Evolutionary conservation across 2,888 invertebrate species (phyloP), one percentile per base, ranked within the genome.

Genomic region (Brachyptera risi): DNA sequence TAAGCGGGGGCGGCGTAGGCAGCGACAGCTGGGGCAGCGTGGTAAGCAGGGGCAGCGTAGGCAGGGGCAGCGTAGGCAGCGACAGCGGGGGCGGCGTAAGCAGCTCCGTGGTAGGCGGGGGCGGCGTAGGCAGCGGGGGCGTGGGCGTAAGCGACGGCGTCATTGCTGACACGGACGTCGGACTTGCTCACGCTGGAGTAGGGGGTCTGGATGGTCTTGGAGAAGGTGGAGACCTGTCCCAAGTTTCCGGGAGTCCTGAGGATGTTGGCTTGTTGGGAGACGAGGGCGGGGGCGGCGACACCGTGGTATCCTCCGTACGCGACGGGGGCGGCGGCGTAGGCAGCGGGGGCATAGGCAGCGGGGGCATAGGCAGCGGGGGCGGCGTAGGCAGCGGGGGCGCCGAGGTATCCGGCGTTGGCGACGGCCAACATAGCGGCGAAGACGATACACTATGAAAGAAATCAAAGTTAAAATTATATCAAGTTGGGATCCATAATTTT

Each of bases 291-390:
- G 63, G 65, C 59, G 59, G 65, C 63, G 47, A 73, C 70, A 62
- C 73, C 71, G 3, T 79, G 77, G 1, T 15, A 76, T 38, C 37
- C 79, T 11, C 82, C 80, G 68, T 82, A 83, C n/a, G 49, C 59
- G 56, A 37, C 49, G 54, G 49, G 37, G 60, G 60, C 63, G 27
- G 58, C 60, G 56, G 58, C 17, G 56, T 24, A 68, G 69, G 49
- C 71, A 73, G 19, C 78, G 68, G 57, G 70, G 73, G 5, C 71
- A 62, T 62, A 60, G 51, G 49, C 57, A n/a, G 67, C 61, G 59
- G 67, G 65, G 63, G 65, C 59, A 57, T 82, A 83, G 15, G 49
- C 59, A 50, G 47, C 49, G 54, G 49, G 37, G 60, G 60, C 63
- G 27, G 58, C 60, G 56, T 24, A 68, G 69, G 49, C 71, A 11